Base-by-base conservation (phyloP, 2,888 invertebrate genomes). In the Phortica magna region DNA sequence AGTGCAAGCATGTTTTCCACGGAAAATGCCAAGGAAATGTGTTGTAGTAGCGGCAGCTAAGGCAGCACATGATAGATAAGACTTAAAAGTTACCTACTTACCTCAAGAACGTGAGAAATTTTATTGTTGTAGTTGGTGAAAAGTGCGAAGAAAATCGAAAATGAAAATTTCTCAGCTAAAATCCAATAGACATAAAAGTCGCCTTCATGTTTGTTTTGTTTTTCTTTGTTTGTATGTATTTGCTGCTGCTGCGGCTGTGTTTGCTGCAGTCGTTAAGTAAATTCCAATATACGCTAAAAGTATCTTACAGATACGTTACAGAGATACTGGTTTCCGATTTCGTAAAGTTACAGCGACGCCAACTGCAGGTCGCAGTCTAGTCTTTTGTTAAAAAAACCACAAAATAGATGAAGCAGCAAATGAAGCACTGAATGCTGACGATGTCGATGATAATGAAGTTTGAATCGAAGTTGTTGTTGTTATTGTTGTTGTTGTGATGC, bases 291-390 rank as follows among this genome's bases (percentile, higher is more conserved):
- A 87, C 83, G 88, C 81, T 82, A 79, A 77, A 48, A 79, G 84
- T 86, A 88, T 88, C 83, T 88, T 86, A 83, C 83, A 84, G 88
- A 88, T 88, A 86, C 88, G 78, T 81, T 83, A 81, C 82, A 81
- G 80, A 82, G 88, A 86, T 88, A 86, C 88, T 86, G 88, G 88
- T 86, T 86, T 79, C 57, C 77, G 86, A 81, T 83, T 79, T 84
- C 79, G 88, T 85, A 77, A 78, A 80, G 80, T 82, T 79, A 61
- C 42, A 48, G 48, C 31, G 22, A 48, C n/a, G 73, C 72, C 17
- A 61, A 61, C 61, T 61, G 61, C 61, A 61, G 59, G 19, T 19
- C 61, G 22, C 7, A 61, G 61, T 12, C 17, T 14, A 48, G 48
- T 48, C 48, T 12, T 9, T 61, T 22, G 61, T 19, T 17, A 4